Evolutionary conservation across 2,113 vertebrate genomes (phyloP).

Genomic region (Myrmecophaga tridactyla): DNA sequence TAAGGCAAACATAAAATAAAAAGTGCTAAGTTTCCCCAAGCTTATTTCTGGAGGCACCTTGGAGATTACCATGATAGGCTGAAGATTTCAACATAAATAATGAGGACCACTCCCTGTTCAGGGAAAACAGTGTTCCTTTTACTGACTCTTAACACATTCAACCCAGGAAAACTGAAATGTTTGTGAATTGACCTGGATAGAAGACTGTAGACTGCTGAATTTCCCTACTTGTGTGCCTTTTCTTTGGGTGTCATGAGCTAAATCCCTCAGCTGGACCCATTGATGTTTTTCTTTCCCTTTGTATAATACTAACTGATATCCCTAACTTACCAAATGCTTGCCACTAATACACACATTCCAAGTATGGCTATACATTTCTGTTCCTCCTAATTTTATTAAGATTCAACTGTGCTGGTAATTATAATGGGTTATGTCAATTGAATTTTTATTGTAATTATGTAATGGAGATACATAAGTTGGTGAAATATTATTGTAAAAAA

Average conservation of each 20-base stretch:
- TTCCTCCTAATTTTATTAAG: background rate
- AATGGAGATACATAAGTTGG: background rate
- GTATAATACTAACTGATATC: background rate
- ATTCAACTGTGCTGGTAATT: background rate
- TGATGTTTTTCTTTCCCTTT: background rate
- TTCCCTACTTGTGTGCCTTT: background rate
- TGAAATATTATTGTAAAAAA: background rate
- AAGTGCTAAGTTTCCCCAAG: background rate
- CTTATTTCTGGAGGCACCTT: background rate
- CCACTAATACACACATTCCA: background rate
- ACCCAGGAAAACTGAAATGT: background rate
- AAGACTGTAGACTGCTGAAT: background rate
- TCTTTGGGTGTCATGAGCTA: background rate
- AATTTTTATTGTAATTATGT: background rate
- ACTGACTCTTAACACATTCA: background rate
- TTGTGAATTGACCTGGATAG: background rate
- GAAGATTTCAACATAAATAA: background rate
- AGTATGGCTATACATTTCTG: background rate
- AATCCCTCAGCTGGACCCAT: background rate
- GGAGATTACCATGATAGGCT: background rate
- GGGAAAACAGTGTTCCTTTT: background rate
- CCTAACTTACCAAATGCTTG: background rate
- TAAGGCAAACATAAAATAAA: background rate
- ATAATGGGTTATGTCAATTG: background rate
- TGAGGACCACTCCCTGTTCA: background rate